Percentiles rank a stretch among this genome's conserved stretches.
phyloP scores from a whole-genome alignment of 1,140 invertebrate species.

The Drosophila pruinosa region DNA sequence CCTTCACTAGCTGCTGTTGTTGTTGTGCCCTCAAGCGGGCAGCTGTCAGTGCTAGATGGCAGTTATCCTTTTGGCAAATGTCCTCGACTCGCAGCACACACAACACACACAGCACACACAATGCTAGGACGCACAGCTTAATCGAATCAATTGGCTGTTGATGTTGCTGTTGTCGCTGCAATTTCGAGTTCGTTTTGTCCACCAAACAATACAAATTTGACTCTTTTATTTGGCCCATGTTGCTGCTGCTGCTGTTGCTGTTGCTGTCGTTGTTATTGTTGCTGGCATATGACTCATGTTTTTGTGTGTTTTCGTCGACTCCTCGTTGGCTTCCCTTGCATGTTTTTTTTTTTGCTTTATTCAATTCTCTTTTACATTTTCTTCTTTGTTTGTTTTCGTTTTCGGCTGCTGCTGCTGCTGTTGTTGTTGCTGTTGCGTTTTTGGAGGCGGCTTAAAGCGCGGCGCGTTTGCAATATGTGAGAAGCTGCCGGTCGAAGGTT shows the following conservation, averaged over 20 bases:
- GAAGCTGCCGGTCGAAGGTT: slow-evolving; percentile 37
- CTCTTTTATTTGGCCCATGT: slow-evolving; percentile 4
- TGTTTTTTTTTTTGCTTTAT: not conserved
- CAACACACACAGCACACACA: slow-evolving; percentile 9
- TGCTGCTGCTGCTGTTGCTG: slow-evolving; percentile 29
- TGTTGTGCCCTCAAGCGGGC: not conserved
- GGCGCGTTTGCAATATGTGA: slow-evolving; percentile 36
- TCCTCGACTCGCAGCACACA: slow-evolving; percentile 8
- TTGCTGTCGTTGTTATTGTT: slow-evolving; percentile 10
- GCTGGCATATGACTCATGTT: slow-evolving; percentile 36
- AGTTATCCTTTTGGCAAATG: slow-evolving; percentile 31
- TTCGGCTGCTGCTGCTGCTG: not conserved
- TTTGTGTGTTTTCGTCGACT: slow-evolving; percentile 1
- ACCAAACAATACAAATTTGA: slow-evolving; percentile 30
- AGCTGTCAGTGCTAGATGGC: slow-evolving; percentile 1
- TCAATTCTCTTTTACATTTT: slow-evolving; percentile 7
- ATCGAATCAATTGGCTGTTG: slow-evolving; percentile 38
- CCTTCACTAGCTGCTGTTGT: not conserved
- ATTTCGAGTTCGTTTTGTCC: slow-evolving; percentile 5
- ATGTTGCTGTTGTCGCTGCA: slow-evolving; percentile 1
- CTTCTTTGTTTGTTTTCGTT: slow-evolving; percentile 21
- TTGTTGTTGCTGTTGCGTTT: not conserved
- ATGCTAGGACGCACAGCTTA: slow-evolving; percentile 62
- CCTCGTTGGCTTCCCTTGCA: slow-evolving; percentile 19
- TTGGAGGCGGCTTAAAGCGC: slow-evolving; percentile 42